Conservation (phyloP, 2,888 invertebrate species). For the Dasypogon diadema region DNA sequence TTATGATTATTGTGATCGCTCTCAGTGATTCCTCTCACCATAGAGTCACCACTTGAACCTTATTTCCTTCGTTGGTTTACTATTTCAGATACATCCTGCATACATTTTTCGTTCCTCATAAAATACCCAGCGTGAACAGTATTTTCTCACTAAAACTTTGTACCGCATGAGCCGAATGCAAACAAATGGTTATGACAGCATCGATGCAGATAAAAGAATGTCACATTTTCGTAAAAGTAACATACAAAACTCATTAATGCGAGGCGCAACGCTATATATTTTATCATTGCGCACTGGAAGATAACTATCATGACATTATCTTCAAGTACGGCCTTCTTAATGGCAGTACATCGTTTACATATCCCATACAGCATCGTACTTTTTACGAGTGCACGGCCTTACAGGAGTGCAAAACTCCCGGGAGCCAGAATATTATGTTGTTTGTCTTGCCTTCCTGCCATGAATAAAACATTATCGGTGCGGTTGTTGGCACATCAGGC, state of each 20-base stretch:
- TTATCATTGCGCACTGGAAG: slow-evolving; percentile 15
- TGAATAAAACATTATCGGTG: slow-evolving; percentile 39
- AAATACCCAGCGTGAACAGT: too few relatives aligned
- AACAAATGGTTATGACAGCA: background rate
- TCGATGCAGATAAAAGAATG: too few relatives aligned
- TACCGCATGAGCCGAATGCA: too few relatives aligned
- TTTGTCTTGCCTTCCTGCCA: slow-evolving; percentile 32
- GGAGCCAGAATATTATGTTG: slow-evolving; percentile 10
- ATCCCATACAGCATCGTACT: too few relatives aligned
- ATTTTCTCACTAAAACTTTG: too few relatives aligned
- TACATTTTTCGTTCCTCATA: too few relatives aligned
- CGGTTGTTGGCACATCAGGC: slow-evolving; percentile 40
- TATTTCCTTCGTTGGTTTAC: too few relatives aligned
- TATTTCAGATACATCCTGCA: too few relatives aligned
- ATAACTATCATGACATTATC: slow-evolving; percentile 36
- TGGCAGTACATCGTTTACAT: slow-evolving; percentile 40
- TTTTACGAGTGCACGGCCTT: slow-evolving; percentile 1
- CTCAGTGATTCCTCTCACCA: too few relatives aligned
- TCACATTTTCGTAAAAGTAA: too few relatives aligned
- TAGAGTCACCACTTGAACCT: too few relatives aligned
- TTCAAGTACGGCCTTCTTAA: slow-evolving; percentile 37
- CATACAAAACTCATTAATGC: slow-evolving; percentile 28
- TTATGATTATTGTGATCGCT: too few relatives aligned
- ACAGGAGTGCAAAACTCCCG: background rate
- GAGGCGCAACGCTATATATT: slow-evolving; percentile 1